Base-by-base conservation (phyloP, 2,888 invertebrate species). In the Pristionchus exspectatus region DNA sequence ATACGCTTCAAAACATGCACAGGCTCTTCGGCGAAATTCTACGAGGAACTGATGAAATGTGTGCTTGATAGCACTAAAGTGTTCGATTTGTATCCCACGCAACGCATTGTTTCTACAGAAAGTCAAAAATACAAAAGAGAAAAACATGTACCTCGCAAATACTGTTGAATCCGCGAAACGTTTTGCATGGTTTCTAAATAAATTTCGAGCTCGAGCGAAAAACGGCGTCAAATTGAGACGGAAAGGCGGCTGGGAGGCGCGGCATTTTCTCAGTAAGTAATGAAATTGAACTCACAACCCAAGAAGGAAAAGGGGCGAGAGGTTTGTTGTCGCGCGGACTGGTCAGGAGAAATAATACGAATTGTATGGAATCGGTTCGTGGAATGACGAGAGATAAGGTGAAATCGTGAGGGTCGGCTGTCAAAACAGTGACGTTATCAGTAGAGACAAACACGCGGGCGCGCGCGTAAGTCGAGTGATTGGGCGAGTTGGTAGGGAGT, bases 241-340 rank as follows among this genome's bases (percentile, higher is more conserved):
- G 3, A 63, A 63, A 63, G 63, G 63, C 63, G 63, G 63, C 63
- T 63, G 63, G 63, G 63, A 56, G 56, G 56, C 72, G 72, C 12
- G 16, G 77, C 44, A 24, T 77, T 27, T 81, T 50, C 81, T 81
- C 81, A 81, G 74, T 81, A 81, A 81, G 74, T 81, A 81, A 81
- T 81, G 81, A n/a, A 81, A 81, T 81, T 81, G 81, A 81, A 81
- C 81, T 81, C 81, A 30, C 74, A 77, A 77, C 38, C 74, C n/a
- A 7, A 50, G 81, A 21, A n/a, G 38, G 38, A 9, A 30, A 21
- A 33, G 24, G 18, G 21, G 12, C 69, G 21, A 38, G 38, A 38
- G 38, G 74, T 38, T 69, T 74, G 38, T 38, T 38, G 74, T 30
- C 4, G 74, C 21, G 74, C 33, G 30, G 30, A 2, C 33, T 24